A percentile compares a stretch with the other conserved stretches of the same genome.
phyloP scores from a whole-genome alignment of 2,113 vertebrate genomes.

The Poecilia latipinna region DNA sequence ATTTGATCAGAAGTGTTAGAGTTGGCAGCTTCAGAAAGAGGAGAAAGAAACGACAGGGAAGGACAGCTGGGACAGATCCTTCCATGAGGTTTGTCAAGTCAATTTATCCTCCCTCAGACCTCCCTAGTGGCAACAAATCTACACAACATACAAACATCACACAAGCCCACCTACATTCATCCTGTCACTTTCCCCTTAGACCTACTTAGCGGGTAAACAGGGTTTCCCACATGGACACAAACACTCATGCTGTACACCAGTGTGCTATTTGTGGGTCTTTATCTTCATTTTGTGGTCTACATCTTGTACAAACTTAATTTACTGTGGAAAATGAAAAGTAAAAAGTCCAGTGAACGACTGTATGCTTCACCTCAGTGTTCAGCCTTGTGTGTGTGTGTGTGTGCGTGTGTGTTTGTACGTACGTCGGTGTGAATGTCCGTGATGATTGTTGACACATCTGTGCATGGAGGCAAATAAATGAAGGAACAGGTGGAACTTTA shows the following conservation, averaged over 20 bases:
- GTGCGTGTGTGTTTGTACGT: slow-evolving; percentile 2
- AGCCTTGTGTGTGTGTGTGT: not conserved
- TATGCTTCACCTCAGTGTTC: slow-evolving; percentile 54
- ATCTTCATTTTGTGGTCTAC: slow-evolving; percentile 45
- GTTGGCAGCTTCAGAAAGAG: slow-evolving; percentile 6
- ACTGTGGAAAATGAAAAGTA: slow-evolving; percentile 51
- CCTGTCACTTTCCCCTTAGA: slow-evolving; percentile 29
- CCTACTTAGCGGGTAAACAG: slow-evolving; percentile 64
- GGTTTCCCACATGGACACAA: slow-evolving; percentile 54
- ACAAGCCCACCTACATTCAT: slow-evolving; percentile 5
- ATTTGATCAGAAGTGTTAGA: slow-evolving; percentile 29
- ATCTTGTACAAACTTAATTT: slow-evolving; percentile 66
- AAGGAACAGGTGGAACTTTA: not conserved
- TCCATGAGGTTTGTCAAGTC: slow-evolving; percentile 48
- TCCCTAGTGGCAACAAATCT: slow-evolving; percentile 42
- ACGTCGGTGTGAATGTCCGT: too few relatives aligned
- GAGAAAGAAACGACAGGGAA: slow-evolving; percentile 5
- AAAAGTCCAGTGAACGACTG: slow-evolving; percentile 46
- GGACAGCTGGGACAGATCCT: slow-evolving; percentile 45
- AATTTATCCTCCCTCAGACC: slow-evolving; percentile 43
- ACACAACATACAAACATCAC: slow-evolving; percentile 42
- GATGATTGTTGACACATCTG: not conserved
- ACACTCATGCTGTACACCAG: slow-evolving; percentile 57
- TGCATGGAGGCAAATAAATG: slow-evolving; percentile 17
- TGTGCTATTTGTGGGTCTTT: slow-evolving; percentile 58